These are phyloP conservation scores for Timandra comae DNA, from an alignment of 2,888 invertebrate genomes.

Conservation along the genomic window DNA sequence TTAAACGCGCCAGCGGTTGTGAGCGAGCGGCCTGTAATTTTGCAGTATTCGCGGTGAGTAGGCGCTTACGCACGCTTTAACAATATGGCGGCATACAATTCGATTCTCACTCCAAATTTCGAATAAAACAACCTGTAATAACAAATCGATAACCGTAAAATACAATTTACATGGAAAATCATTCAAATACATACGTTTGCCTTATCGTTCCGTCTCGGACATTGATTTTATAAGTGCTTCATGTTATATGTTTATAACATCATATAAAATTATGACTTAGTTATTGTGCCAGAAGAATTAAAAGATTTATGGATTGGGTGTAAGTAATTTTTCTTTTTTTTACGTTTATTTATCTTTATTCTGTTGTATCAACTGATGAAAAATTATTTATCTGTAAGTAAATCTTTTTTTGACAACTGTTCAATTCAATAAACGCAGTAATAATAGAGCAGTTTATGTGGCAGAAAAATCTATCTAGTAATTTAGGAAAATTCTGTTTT, in stretches of 20 bases:
- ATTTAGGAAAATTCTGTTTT: too few relatives aligned
- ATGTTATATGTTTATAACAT: constrained; percentile 52
- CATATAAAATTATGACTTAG: constrained; percentile 52
- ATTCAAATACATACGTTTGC: constrained; percentile 27
- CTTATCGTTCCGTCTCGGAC: constrained; percentile 44
- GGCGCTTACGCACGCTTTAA: constrained; percentile 68
- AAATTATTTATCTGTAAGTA: too few relatives aligned
- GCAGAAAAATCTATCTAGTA: too few relatives aligned
- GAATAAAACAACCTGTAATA: constrained; percentile 33
- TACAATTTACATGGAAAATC: constrained; percentile 40
- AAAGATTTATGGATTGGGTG: constrained; percentile 53
- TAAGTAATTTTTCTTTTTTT: constrained; percentile 42
- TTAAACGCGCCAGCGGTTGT: constrained; percentile 66
- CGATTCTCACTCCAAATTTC: constrained; percentile 45
- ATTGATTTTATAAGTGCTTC: constrained; percentile 50
- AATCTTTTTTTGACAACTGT: too few relatives aligned
- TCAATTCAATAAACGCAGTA: too few relatives aligned
- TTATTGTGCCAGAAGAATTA: constrained; percentile 52
- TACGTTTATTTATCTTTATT: too few relatives aligned
- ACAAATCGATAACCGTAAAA: constrained; percentile 39
- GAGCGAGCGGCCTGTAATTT: constrained; percentile 69
- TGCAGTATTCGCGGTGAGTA: constrained; percentile 72
- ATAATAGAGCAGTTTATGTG: too few relatives aligned
- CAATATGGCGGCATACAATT: constrained; percentile 61
- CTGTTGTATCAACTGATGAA: too few relatives aligned